phyloP scores from a whole-genome alignment of 2,113 vertebrate species.

The Misgurnus mizolepis region DNA sequence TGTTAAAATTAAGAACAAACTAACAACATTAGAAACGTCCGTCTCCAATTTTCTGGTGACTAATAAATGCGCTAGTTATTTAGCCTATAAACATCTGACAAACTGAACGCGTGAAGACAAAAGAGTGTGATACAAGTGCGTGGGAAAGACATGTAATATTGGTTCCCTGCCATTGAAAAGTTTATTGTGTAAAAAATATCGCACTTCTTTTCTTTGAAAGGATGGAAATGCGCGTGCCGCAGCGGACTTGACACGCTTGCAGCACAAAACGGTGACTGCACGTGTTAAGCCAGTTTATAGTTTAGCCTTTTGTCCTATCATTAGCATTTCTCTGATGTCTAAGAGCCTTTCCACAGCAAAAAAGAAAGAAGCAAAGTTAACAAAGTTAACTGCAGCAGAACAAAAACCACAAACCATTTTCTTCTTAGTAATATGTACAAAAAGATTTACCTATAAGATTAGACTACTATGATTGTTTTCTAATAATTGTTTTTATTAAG shows the following conservation, averaged over 20 bases:
- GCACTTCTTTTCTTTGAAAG: background rate
- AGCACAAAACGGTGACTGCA: background rate
- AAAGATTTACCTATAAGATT: too few relatives aligned
- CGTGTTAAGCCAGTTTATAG: slow-evolving; percentile 10
- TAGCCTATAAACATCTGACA: too few relatives aligned
- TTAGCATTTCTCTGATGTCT: slow-evolving; percentile 23
- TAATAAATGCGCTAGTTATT: too few relatives aligned
- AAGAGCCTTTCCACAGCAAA: background rate
- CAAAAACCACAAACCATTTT: background rate
- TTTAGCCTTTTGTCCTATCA: slow-evolving; percentile 20
- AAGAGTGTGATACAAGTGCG: background rate
- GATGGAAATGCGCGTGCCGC: slow-evolving; percentile 24
- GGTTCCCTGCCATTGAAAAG: background rate
- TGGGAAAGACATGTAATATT: slow-evolving; percentile 8
- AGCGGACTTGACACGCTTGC: background rate
- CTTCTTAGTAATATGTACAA: too few relatives aligned
- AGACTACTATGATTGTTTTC: too few relatives aligned
- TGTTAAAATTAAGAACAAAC: too few relatives aligned
- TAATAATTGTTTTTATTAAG: background rate
- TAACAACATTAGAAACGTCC: too few relatives aligned
- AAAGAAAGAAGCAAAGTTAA: too few relatives aligned
- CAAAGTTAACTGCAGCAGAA: too few relatives aligned
- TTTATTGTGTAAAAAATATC: slow-evolving; percentile 16
- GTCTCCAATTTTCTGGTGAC: too few relatives aligned
- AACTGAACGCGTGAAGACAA: background rate